Conservation (phyloP, 53 echinoderm and acorn worm species). For the Hippasteria phrygiana region DNA sequence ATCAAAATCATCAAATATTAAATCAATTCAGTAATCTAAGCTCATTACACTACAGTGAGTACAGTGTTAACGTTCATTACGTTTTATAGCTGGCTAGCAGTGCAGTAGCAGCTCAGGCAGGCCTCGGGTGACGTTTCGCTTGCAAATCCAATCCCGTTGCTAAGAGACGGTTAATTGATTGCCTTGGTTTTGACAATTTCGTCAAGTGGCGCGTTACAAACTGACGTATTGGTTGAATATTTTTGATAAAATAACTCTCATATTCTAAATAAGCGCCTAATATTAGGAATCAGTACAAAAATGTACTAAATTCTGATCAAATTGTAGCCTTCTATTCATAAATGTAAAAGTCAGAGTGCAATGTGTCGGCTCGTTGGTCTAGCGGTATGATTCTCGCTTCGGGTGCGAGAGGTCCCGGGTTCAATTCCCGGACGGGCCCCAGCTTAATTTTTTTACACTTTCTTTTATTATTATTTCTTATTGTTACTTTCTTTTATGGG, state of each 20-base stretch:
- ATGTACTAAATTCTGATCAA: neutral
- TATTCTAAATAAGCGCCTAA: neutral
- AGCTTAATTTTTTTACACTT: neutral
- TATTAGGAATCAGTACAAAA: neutral
- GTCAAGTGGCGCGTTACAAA: neutral
- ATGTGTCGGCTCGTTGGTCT: constrained; percentile 84
- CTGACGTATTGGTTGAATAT: neutral
- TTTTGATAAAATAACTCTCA: neutral
- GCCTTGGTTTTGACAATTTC: neutral
- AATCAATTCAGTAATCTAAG: too few species aligned
- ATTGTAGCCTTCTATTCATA: neutral
- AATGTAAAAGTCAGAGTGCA: neutral
- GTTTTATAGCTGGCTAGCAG: too few species aligned
- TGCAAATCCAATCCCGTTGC: constrained; percentile 11
- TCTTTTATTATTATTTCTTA: too few species aligned
- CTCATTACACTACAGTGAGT: too few species aligned
- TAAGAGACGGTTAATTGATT: constrained; percentile 34
- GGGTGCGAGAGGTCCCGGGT: constrained; percentile 99
- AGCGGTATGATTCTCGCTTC: constrained; percentile 99
- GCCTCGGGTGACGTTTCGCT: too few species aligned
- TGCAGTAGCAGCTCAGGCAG: too few species aligned
- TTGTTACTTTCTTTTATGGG: too few species aligned
- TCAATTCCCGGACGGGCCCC: constrained; percentile 98
- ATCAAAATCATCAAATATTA: too few species aligned
- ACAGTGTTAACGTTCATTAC: too few species aligned